Evolutionary conservation across 2,113 vertebrate species (phyloP), one percentile per base, ranked within the genome.

Genomic region (Esox niger): DNA sequence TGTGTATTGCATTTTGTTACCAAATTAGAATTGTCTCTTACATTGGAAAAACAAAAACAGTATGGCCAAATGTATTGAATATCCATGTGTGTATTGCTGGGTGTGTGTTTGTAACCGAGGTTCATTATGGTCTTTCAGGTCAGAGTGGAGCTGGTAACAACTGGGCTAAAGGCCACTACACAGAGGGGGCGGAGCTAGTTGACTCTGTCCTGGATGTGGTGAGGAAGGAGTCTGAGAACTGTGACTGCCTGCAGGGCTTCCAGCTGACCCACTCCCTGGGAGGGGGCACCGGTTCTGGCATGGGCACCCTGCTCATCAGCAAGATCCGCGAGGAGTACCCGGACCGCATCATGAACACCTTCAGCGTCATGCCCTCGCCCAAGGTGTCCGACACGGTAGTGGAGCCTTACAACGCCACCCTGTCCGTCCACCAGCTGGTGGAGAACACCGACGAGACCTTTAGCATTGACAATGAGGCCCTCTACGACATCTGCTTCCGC

Each of bases 381-480:
- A 97, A 97, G 78, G 91, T 99, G 58, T 98, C 97, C 0, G 97
- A 98, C 88, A 99, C 97, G 0, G 96, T 98, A 80, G 96, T 98
- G 78, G 96, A 98, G 85, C 96, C 95, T 10, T 99, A 99, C 23
- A 98, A 99, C 0, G 96, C 96, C 49, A 98, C 96, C 0, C 91
- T 99, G 13, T 99, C 96, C 0, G 94, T 98, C 1, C 96, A 99
- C 84, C 96, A 99, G 64, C 91, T 98, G 58, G 96, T 98, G 78
- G 97, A 98, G 79, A 98, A 99, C 82, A 99, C 97, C 0, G 97
- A 99, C 1, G 96, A 99, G 86, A 98, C 95, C 65, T 98, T 98
- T 85, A 93, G 96, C 85, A 99, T 99, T 7, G 96, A 98, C 88
- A 99, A 99, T 0, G 97, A 99, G 69, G 96, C 97, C 0, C 85